Evolutionary conservation across 1,140 invertebrate species (phyloP).

Genomic region (Ganaspis sp.): DNA sequence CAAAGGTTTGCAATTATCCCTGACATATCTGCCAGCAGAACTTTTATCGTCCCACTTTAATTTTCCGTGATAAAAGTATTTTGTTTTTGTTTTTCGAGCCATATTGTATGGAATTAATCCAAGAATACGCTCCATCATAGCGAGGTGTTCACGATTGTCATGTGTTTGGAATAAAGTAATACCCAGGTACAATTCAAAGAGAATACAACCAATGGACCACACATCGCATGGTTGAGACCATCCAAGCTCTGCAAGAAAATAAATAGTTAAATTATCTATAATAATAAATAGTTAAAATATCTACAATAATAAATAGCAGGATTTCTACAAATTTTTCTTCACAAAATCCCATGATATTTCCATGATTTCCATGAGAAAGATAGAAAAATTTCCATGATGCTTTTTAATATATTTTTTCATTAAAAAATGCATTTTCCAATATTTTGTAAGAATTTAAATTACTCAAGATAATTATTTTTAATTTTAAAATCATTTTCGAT

Average conservation of each 20-base stretch:
- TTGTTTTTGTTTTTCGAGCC: slow-evolving; percentile 97
- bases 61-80: slow-evolving; percentile 96
- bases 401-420: too few species aligned
- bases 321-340: too few species aligned
- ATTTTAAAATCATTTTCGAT: too few species aligned
- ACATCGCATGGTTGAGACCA: slow-evolving; percentile 99
- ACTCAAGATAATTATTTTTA: too few species aligned
- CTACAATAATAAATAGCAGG: background rate
- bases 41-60: slow-evolving; percentile 97
- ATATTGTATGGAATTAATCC: slow-evolving; percentile 97
- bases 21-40: slow-evolving; percentile 96
- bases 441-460: too few species aligned
- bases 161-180: slow-evolving; percentile 99
- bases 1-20: slow-evolving; percentile 98
- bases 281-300: too few species aligned
- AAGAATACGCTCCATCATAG: slow-evolving; percentile 99
- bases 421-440: too few species aligned
- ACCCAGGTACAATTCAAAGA: slow-evolving; percentile 99
- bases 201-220: slow-evolving; percentile 99
- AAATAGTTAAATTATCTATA: background rate
- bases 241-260: slow-evolving; percentile 89
- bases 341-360: too few species aligned
- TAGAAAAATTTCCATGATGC: too few species aligned
- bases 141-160: slow-evolving; percentile 99
- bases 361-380: too few species aligned